Evolutionary conservation across 1,140 invertebrate species (phyloP).

Genomic region (Atta cephalotes): DNA sequence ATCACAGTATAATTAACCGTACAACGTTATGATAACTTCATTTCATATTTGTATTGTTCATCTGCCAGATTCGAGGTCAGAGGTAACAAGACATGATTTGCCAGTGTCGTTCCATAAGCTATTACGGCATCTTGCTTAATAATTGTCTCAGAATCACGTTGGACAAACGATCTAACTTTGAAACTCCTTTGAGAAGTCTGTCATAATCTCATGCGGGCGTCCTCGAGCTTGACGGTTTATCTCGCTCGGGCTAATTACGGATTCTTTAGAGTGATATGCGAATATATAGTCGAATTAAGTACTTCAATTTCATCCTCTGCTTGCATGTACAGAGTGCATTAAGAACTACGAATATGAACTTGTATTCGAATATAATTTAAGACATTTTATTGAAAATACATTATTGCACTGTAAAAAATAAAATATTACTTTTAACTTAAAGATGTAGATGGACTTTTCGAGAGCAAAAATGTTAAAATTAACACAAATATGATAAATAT

Average conservation of each 20-base stretch:
- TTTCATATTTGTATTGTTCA: constrained; percentile 15
- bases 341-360: not conserved
- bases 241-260: constrained; percentile 29
- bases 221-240: constrained; percentile 8
- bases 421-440: too few relatives aligned
- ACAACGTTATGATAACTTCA: not conserved
- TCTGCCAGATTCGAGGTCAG: not conserved
- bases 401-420: not conserved
- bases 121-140: not conserved
- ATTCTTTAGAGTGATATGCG: constrained; percentile 13
- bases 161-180: constrained; percentile 37
- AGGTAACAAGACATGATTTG: constrained; percentile 23
- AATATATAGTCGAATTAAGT: not conserved
- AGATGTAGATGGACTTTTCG: too few relatives aligned
- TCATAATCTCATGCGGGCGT: constrained; percentile 36
- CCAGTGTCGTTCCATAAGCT: not conserved
- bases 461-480: too few relatives aligned
- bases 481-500: too few relatives aligned
- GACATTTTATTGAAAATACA: constrained; percentile 1
- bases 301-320: constrained; percentile 3
- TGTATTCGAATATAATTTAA: not conserved
- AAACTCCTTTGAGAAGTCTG: constrained; percentile 18
- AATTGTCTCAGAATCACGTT: not conserved
- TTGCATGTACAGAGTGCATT: not conserved
- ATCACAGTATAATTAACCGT: constrained; percentile 24